phyloP scores from a whole-genome alignment of 2,888 invertebrate genomes.

The Luperina testacea region DNA sequence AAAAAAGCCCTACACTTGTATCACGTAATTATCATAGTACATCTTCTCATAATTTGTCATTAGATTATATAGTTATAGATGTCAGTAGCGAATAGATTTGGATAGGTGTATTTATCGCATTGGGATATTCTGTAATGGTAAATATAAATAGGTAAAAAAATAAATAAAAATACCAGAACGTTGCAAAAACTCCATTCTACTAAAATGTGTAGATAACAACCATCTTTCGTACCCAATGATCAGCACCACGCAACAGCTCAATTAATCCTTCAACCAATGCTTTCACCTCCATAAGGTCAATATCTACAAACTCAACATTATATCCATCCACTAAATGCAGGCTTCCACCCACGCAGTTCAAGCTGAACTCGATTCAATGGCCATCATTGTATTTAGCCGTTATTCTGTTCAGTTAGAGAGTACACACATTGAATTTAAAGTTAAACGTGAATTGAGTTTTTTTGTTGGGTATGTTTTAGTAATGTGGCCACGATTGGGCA shows the following conservation, averaged over 20 bases:
- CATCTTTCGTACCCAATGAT: slow-evolving; percentile 3
- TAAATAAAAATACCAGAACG: neutral
- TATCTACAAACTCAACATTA: slow-evolving; percentile 53
- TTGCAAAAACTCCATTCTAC: neutral
- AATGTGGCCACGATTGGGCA: slow-evolving; percentile 46
- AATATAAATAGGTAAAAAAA: too few relatives aligned
- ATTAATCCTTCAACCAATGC: slow-evolving; percentile 51
- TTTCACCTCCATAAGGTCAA: slow-evolving; percentile 64
- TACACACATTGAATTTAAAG: slow-evolving; percentile 60
- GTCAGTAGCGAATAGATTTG: too few relatives aligned
- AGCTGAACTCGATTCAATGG: slow-evolving; percentile 74
- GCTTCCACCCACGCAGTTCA: slow-evolving; percentile 74
- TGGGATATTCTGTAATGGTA: too few relatives aligned
- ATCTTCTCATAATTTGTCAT: neutral
- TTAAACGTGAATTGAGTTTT: slow-evolving; percentile 45
- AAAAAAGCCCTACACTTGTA: too few relatives aligned
- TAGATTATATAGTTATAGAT: too few relatives aligned
- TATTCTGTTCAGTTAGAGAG: slow-evolving; percentile 49
- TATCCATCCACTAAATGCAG: slow-evolving; percentile 57
- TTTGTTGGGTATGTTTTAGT: slow-evolving; percentile 49
- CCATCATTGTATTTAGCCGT: slow-evolving; percentile 70
- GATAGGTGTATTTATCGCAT: too few relatives aligned
- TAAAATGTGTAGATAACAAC: neutral
- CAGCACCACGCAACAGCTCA: slow-evolving; percentile 31
- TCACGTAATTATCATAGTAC: too few relatives aligned